Base-by-base conservation (phyloP, 2,797 vertebrate species). In the Phylloscopus collybita region DNA sequence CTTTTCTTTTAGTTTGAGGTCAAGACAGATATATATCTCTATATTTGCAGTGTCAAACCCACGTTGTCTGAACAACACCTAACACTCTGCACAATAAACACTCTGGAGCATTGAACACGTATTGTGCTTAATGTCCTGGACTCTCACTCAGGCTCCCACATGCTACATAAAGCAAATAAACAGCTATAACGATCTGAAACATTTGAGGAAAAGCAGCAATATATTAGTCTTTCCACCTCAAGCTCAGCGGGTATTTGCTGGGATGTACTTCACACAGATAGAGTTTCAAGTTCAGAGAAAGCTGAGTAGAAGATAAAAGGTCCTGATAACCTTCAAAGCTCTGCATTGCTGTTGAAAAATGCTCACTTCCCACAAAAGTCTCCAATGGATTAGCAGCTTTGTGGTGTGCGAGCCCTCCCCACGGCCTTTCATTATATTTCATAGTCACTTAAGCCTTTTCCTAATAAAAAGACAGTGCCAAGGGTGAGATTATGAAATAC, bases 381-480 rank as follows among this genome's bases (percentile, higher is more conserved):
- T 91, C 82, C 59, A 72, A 72, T 22, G 80, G 85, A 93, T 97
- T 93, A 96, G 50, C 64, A 94, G 83, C 49, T 89, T 91, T 19
- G 11, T 65, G 80, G 34, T 59, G 18, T 56, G 74, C 7, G 45
- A 93, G 49, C 45, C 60, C 66, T 95, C 87, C 83, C 95, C 66
- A 44, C 2, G 57, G 95, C 75, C 94, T 96, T 94, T 95, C 70
- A 90, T 95, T 94, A 75, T 64, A 90, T 92, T 94, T 90, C 85
- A 87, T 47, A 95, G 88, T 74, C 82, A 86, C 75, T 94, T 96
- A 95, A 96, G 70, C 80, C 73, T 95, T 69, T 92, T 80, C 75
- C 70, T 95, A 96, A 96, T 96, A 93, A 95, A 96, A 94, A 92
- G 83, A 92, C 82, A 94, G 92, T 76, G 72, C 89, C 87, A 93